phyloP scores from a whole-genome alignment of 2,113 vertebrate species.

The Tyrannus savana region DNA sequence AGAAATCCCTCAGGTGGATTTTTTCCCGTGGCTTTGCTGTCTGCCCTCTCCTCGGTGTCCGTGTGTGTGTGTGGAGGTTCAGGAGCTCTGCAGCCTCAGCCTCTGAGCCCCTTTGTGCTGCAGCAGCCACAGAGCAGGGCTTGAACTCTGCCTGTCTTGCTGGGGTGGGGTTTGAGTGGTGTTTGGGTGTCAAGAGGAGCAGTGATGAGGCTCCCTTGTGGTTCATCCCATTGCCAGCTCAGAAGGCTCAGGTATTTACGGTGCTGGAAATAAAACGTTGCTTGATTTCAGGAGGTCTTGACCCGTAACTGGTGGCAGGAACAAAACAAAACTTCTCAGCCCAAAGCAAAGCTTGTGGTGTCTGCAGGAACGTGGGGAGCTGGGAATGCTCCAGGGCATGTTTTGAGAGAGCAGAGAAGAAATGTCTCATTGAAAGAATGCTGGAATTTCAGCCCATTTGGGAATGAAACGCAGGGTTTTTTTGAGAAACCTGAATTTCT shows the following conservation, averaged over 20 bases:
- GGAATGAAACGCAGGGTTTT: not conserved
- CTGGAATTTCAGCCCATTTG: not conserved
- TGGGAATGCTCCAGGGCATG: not conserved
- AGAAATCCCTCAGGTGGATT: slow-evolving; percentile 1
- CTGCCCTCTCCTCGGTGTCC: not conserved
- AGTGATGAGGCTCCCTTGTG: not conserved
- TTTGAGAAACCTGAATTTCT: not conserved
- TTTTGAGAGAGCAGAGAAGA: not conserved
- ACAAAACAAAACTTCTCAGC: not conserved
- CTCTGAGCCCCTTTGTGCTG: not conserved
- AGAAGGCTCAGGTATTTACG: not conserved
- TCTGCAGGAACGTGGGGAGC: not conserved
- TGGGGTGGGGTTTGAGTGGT: not conserved
- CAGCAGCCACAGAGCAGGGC: not conserved
- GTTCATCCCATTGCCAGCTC: not conserved
- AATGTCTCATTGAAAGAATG: not conserved
- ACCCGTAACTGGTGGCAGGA: not conserved
- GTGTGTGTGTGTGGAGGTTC: not conserved
- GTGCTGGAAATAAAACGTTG: not conserved
- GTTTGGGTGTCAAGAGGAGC: not conserved
- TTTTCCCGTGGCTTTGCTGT: not conserved
- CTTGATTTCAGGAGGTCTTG: not conserved
- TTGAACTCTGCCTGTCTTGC: not conserved
- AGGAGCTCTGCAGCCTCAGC: not conserved
- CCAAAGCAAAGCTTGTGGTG: not conserved